Evolutionary conservation across 2,888 invertebrate genomes (phyloP).

Genomic region (Kryphioiulus occultus): DNA sequence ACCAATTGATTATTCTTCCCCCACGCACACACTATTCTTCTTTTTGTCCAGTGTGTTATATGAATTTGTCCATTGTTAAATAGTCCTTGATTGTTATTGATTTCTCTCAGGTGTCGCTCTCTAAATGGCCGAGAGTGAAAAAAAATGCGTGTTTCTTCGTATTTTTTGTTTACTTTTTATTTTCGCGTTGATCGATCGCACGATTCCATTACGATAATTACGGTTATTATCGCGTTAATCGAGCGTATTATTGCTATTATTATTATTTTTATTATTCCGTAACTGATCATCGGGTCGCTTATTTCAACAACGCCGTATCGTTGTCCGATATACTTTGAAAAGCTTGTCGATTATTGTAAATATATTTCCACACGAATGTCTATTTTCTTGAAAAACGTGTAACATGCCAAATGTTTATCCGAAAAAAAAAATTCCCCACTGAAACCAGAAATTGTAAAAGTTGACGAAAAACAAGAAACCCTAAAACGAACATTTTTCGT

Average conservation of each 20-base stretch:
- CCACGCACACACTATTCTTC: too few species aligned
- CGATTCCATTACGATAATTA: slow-evolving; percentile 1
- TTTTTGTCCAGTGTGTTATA: background rate
- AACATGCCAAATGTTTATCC: slow-evolving; percentile 26
- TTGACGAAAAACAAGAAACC: background rate
- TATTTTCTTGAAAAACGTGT: slow-evolving; percentile 21
- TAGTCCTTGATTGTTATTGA: slow-evolving; percentile 31
- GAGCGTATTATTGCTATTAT: background rate
- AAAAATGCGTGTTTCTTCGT: background rate
- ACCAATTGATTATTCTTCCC: background rate
- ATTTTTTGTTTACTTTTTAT: background rate
- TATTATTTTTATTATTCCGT: too few species aligned
- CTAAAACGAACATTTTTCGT: too few species aligned
- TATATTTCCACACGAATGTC: slow-evolving; percentile 35
- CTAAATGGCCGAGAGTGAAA: slow-evolving; percentile 6
- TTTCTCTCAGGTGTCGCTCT: slow-evolving; percentile 30
- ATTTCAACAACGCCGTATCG: background rate
- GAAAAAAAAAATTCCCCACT: background rate
- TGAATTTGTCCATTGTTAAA: slow-evolving; percentile 9
- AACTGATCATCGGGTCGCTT: background rate
- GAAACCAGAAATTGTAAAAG: background rate
- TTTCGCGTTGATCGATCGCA: background rate
- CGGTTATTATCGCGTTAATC: background rate
- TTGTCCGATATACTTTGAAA: background rate
- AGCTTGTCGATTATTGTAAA: slow-evolving; percentile 25